A percentile compares a stretch with the other conserved stretches of the same genome.
phyloP scores from a whole-genome alignment of 2,797 vertebrate genomes.

The Periophthalmus magnuspinnatus region DNA sequence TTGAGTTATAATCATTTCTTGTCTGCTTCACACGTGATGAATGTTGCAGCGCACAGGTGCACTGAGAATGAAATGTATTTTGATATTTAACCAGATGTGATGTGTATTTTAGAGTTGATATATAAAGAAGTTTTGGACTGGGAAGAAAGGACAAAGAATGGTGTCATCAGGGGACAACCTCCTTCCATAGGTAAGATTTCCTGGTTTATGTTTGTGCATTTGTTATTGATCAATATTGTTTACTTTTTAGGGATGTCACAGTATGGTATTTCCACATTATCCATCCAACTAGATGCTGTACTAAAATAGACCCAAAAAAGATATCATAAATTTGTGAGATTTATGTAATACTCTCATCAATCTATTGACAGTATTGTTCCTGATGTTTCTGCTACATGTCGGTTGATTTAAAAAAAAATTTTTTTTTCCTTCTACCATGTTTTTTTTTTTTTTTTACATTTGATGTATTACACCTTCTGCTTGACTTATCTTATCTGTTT shows the following conservation, averaged over 20 bases:
- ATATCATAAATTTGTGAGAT: no score
- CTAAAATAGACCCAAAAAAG: neutral
- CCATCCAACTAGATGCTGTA: neutral
- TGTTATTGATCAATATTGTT: neutral
- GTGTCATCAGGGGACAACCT: conserved; percentile 92
- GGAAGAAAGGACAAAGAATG: conserved; percentile 96
- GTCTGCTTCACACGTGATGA: neutral
- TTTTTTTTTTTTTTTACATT: neutral
- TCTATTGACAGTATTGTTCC: neutral
- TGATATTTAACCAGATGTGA: neutral
- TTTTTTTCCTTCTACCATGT: neutral
- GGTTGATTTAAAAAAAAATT: no score
- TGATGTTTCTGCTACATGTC: neutral
- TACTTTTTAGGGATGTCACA: neutral
- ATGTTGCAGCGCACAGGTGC: neutral
- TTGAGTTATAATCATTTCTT: neutral
- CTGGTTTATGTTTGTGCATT: neutral
- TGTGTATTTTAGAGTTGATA: conserved; percentile 87
- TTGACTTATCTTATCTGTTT: neutral
- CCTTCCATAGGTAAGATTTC: conserved; percentile 89
- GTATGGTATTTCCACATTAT: neutral
- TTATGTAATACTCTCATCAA: no score
- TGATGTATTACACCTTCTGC: neutral
- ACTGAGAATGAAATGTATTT: no score
- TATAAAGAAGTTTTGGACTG: conserved; percentile 97